These are phyloP conservation scores for Synanthedon andrenaeformis DNA, from an alignment of 2,888 invertebrate genomes.

Conservation along the genomic window DNA sequence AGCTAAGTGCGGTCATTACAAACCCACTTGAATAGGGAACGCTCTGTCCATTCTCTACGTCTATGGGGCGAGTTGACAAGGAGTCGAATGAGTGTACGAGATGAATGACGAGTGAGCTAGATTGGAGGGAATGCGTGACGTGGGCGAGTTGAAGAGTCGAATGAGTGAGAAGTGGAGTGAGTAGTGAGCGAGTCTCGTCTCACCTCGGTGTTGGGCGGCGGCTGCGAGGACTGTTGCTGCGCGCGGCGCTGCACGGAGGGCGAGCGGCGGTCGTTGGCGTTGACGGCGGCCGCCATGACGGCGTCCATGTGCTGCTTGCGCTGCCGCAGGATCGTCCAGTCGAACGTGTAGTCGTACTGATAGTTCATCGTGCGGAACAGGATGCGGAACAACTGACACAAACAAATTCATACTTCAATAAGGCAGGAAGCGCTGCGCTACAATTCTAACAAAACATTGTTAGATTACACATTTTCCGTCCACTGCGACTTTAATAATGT, in stretches of 20 bases:
- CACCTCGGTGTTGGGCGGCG: slow-evolving; percentile 58
- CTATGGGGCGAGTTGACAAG: no score
- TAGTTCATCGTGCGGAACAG: slow-evolving; percentile 99
- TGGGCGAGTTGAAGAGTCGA: no score
- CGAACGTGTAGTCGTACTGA: slow-evolving; percentile 99
- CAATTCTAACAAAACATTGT: no score
- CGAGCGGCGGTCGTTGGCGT: slow-evolving; percentile 52
- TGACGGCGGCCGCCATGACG: slow-evolving; percentile 44
- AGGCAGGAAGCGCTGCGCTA: background rate
- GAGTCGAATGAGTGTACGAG: no score
- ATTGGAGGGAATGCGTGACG: no score
- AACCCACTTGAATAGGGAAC: no score
- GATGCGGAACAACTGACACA: slow-evolving; percentile 86
- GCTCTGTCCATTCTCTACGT: no score
- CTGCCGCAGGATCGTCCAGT: slow-evolving; percentile 99
- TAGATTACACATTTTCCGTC: no score
- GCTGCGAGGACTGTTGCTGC: slow-evolving; percentile 47
- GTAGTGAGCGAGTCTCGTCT: background rate
- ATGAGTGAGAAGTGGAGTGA: background rate
- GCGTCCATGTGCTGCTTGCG: slow-evolving; percentile 72
- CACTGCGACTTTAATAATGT: no score
- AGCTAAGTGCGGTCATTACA: no score
- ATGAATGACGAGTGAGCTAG: no score
- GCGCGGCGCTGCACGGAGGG: slow-evolving; percentile 58
- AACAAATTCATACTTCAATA: background rate